Conservation (phyloP, 2,113 vertebrate species). For the Vireo altiloquus region DNA sequence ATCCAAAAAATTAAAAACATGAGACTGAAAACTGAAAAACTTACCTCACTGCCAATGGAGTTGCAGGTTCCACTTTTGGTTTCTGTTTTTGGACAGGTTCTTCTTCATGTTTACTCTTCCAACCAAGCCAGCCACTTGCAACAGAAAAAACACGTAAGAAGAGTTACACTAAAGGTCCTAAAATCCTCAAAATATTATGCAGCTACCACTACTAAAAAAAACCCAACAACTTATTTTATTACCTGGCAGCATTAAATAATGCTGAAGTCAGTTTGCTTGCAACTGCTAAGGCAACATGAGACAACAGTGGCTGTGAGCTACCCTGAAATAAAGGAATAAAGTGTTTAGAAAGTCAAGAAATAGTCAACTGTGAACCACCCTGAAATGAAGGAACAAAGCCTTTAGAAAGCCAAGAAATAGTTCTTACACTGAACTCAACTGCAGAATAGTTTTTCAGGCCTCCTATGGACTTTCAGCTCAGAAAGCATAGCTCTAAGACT, state of each 20-base stretch:
- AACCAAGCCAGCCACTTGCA: constrained; percentile 93
- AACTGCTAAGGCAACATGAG: constrained; percentile 95
- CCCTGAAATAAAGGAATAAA: constrained; percentile 76
- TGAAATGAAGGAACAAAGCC: constrained; percentile 50
- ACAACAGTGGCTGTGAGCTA: constrained; percentile 91
- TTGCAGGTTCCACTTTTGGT: constrained; percentile 93
- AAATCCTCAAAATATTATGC: background rate
- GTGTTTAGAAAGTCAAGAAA: background rate
- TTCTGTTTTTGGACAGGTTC: constrained; percentile 88
- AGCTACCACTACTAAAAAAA: background rate
- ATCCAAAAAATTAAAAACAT: background rate
- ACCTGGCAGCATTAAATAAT: constrained; percentile 96
- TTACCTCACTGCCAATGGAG: constrained; percentile 88
- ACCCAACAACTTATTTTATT: background rate
- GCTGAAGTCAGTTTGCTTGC: constrained; percentile 98
- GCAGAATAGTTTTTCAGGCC: constrained; percentile 25
- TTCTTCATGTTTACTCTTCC: constrained; percentile 91
- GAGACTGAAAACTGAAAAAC: background rate
- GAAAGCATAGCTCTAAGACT: constrained; percentile 28
- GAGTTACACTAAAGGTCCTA: background rate
- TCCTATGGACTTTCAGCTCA: background rate
- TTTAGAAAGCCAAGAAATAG: constrained; percentile 28
- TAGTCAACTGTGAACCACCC: constrained; percentile 77
- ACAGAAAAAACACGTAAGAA: background rate
- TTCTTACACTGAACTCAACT: constrained; percentile 19